Conservation (phyloP, 2,888 invertebrate species). For the Vanessa cardui region DNA sequence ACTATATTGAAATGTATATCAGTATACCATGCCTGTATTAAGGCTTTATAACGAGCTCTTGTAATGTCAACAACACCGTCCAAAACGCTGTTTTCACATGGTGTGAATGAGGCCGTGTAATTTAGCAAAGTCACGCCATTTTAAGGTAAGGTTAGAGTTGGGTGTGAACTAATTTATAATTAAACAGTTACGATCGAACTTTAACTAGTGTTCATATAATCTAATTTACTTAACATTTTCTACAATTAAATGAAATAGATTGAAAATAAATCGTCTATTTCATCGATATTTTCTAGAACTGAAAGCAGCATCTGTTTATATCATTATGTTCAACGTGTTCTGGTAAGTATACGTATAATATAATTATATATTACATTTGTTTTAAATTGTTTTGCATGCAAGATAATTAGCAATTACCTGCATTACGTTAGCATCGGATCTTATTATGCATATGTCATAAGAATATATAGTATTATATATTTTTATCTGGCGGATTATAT, state of each 20-base stretch:
- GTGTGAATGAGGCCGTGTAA: slow-evolving; percentile 28
- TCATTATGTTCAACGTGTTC: too few species aligned
- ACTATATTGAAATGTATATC: too few species aligned
- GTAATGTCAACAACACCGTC: slow-evolving; percentile 22
- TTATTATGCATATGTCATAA: neutral
- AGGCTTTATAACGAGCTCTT: neutral
- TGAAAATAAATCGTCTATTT: too few species aligned
- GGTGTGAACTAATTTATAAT: slow-evolving; percentile 26
- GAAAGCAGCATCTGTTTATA: neutral
- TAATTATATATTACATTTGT: neutral
- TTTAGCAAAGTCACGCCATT: slow-evolving; percentile 32
- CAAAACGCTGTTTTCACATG: slow-evolving; percentile 19
- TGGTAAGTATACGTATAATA: neutral
- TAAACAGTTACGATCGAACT: slow-evolving; percentile 12
- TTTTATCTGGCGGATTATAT: neutral
- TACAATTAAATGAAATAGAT: too few species aligned
- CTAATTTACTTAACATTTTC: too few species aligned
- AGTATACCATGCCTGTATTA: neutral
- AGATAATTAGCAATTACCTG: neutral
- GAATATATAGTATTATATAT: neutral
- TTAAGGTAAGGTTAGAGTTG: slow-evolving; percentile 23
- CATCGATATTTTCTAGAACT: too few species aligned
- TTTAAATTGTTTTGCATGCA: neutral
- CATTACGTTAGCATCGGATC: neutral
- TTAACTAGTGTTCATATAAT: neutral